Evolutionary conservation across 2,797 vertebrate genomes (phyloP).

Genomic region (Microctenopoma steveboyesi): DNA sequence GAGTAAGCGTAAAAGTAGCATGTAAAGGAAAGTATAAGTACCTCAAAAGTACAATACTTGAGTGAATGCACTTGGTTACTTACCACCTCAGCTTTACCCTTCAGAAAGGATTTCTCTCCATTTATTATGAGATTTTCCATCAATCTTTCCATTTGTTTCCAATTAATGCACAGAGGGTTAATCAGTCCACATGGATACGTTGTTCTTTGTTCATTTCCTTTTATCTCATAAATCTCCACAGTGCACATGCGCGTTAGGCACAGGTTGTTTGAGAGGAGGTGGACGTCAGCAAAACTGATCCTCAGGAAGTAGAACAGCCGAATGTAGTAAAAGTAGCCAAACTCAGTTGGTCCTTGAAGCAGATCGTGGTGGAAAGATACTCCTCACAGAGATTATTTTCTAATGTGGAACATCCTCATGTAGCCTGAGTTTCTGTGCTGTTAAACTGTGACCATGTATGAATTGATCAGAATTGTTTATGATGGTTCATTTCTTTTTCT

Average conservation of each 20-base stretch:
- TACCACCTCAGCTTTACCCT: constrained; percentile 44
- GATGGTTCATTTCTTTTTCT: too few relatives aligned
- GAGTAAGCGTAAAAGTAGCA: too few relatives aligned
- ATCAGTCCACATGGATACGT: constrained; percentile 35
- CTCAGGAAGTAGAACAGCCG: constrained; percentile 23
- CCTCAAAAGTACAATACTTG: too few relatives aligned
- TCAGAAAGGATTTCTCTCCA: constrained; percentile 54
- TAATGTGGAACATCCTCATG: constrained; percentile 19
- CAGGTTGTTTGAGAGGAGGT: constrained; percentile 43
- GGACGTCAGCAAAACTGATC: constrained; percentile 39
- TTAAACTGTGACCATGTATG: constrained; percentile 24
- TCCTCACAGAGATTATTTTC: constrained; percentile 31
- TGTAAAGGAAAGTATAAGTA: too few relatives aligned
- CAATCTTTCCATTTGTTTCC: constrained; percentile 69
- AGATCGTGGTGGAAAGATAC: constrained; percentile 1
- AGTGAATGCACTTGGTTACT: too few relatives aligned
- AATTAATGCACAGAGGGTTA: constrained; percentile 54
- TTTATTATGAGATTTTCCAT: constrained; percentile 61
- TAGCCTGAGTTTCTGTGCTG: constrained; percentile 26
- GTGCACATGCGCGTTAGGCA: constrained; percentile 18
- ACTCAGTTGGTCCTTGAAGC: too few relatives aligned
- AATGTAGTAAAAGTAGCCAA: constrained; percentile 20
- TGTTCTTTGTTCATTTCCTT: constrained; percentile 59
- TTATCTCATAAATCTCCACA: constrained; percentile 61
- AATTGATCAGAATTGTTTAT: constrained; percentile 4